phyloP scores from a whole-genome alignment of 2,888 invertebrate species.

The Trichogramma dendrolimi region DNA sequence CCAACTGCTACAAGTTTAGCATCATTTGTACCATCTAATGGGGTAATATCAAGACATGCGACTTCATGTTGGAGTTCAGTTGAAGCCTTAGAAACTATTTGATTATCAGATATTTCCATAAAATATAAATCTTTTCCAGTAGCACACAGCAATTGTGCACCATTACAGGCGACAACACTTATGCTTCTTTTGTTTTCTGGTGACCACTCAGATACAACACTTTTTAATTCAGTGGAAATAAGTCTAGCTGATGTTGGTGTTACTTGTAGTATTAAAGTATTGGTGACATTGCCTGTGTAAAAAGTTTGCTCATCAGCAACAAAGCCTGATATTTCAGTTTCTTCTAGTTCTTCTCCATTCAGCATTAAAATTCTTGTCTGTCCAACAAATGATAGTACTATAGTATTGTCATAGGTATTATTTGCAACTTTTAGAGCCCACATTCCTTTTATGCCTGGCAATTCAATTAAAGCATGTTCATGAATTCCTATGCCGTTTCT shows the following conservation, averaged over 20 bases:
- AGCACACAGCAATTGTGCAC: conserved; percentile 74
- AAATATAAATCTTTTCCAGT: conserved; percentile 84
- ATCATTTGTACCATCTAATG: conserved; percentile 61
- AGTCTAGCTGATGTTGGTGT: conserved; percentile 71
- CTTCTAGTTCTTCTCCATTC: conserved; percentile 95
- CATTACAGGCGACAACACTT: conserved; percentile 83
- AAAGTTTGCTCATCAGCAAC: conserved; percentile 90
- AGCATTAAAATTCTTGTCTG: conserved; percentile 87
- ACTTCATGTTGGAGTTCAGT: conserved; percentile 87
- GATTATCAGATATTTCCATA: conserved; percentile 66
- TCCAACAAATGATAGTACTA: conserved; percentile 94
- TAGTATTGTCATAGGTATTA: conserved; percentile 73
- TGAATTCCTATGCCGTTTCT: conserved; percentile 98
- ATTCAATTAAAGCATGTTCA: conserved; percentile 94
- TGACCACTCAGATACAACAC: conserved; percentile 69
- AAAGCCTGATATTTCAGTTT: conserved; percentile 90
- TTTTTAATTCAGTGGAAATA: conserved; percentile 65
- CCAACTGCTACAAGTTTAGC: conserved; percentile 84
- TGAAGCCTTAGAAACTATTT: conserved; percentile 61
- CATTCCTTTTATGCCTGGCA: conserved; percentile 96
- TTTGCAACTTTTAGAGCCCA: conserved; percentile 84
- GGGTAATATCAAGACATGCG: conserved; percentile 91
- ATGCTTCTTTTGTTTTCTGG: conserved; percentile 70
- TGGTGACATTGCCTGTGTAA: conserved; percentile 84
- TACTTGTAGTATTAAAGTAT: conserved; percentile 76